Base-by-base conservation (phyloP, 2,797 vertebrate genomes). In the Harpagifer antarcticus region DNA sequence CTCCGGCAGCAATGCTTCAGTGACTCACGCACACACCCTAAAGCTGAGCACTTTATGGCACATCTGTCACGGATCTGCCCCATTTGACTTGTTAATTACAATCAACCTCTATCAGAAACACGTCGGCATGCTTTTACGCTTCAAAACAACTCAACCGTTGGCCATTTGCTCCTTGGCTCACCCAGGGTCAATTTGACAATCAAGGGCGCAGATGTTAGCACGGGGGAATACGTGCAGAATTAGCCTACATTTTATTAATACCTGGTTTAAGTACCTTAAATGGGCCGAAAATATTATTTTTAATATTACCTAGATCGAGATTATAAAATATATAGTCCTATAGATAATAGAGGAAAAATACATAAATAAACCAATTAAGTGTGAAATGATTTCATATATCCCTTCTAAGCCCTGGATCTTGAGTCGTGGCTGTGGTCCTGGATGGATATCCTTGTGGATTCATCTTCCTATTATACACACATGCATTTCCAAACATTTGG, bases 11-110 rank as follows among this genome's bases (percentile, higher is more conserved):
- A 74, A 74, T 53, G 71, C 53, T 60, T 72, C 76, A 67, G 49
- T 61, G 71, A 61, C n/a, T 64, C 76, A 50, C 68, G 54, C 63
- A 59, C 69, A 56, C 66, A 76, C 54, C 57, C 80, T 43, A 56
- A 74, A 76, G 83, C 81, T 31, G 40, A 83, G 66, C 89, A 87
- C 83, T 91, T 93, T 87, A 92, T 76, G 80, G 83, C 91, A 90
- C 92, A 93, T 94, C 92, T 93, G 94, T 94, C 93, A 92, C 68
- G 44, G 92, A 85, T 93, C 82, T 87, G 93, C 93, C 91, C 90
- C 90, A 93, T 93, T 94, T 92, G 83, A 92, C 85, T 91, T 82
- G 91, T 86, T 93, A 93, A 95, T 95, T 94, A 91, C 88, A 90
- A 93, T 93, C 89, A 91, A 87, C 87, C 89, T 81, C 90, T 40